Conservation (phyloP, 30 jellyfish, hydroid and myxozoan genomes). For the Hydra vulgaris region DNA sequence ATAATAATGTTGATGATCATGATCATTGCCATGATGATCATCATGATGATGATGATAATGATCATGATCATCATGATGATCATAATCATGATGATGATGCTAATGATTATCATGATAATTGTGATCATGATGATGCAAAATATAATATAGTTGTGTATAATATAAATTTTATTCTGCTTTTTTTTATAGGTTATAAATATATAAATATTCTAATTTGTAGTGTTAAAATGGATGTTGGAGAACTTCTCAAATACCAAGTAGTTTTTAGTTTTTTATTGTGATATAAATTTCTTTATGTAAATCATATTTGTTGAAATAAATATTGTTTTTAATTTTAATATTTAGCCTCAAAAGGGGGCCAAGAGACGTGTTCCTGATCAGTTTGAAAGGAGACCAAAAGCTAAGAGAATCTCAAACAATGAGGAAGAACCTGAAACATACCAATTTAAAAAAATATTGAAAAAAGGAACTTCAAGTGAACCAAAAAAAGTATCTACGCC, state of each 20-base stretch:
- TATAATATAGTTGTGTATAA: no score
- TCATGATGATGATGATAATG: no score
- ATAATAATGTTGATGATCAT: no score
- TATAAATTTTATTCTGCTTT: background rate
- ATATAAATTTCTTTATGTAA: background rate
- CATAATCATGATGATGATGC: no score
- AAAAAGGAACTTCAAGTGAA: constrained; percentile 20
- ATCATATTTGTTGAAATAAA: background rate
- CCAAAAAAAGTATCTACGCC: constrained; percentile 3
- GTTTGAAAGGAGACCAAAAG: constrained; percentile 13
- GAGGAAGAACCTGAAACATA: constrained; percentile 42
- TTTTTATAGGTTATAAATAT: background rate
- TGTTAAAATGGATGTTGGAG: constrained; percentile 64
- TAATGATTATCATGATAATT: no score
- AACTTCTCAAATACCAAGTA: constrained; percentile 53
- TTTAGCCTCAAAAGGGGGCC: constrained; percentile 66
- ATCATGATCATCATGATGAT: no score
- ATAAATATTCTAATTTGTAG: background rate
- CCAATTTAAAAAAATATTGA: constrained; percentile 59
- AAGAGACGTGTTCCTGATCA: constrained; percentile 58
- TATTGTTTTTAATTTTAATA: background rate
- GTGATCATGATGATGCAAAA: no score
- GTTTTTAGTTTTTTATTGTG: background rate
- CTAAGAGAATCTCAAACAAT: constrained; percentile 20
- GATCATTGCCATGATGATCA: no score